phyloP scores from a whole-genome alignment of 35 echinoderm and acorn worm species.

The Apostichopus californicus region DNA sequence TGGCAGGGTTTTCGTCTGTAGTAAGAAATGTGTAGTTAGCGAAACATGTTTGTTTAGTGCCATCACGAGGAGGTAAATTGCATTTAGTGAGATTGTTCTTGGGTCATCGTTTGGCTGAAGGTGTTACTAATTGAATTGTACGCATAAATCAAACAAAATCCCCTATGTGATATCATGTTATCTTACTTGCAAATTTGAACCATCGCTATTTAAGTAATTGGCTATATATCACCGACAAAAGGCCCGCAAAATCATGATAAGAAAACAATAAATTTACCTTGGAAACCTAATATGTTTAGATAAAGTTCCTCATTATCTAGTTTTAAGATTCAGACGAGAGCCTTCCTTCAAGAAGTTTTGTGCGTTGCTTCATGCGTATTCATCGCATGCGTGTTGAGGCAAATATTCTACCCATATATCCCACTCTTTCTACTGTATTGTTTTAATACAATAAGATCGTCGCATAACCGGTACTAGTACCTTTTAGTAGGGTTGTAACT shows the following conservation, averaged over 20 bases:
- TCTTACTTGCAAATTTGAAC: slow-evolving; percentile 35
- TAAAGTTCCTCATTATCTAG: slow-evolving; percentile 4
- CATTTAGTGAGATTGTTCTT: neutral
- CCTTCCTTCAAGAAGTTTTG: neutral
- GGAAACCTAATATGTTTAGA: neutral
- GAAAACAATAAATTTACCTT: slow-evolving; percentile 29
- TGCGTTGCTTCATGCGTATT: too few species aligned
- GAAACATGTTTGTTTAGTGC: too few species aligned
- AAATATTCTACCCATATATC: too few species aligned
- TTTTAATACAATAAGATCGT: too few species aligned
- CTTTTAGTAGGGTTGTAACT: too few species aligned
- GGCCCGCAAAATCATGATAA: slow-evolving; percentile 27
- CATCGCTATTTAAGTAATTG: slow-evolving; percentile 49
- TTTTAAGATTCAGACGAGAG: neutral
- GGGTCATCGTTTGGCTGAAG: neutral
- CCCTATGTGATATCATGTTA: neutral
- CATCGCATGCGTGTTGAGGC: too few species aligned
- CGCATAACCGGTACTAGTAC: too few species aligned
- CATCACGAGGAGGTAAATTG: neutral
- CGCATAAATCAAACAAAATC: slow-evolving; percentile 3
- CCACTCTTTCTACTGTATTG: too few species aligned
- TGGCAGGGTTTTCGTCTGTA: too few species aligned
- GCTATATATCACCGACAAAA: slow-evolving; percentile 22
- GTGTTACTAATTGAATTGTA: slow-evolving; percentile 31
- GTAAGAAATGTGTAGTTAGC: too few species aligned